Conservation (phyloP, 2,797 vertebrate species). For the Mus caroli region DNA sequence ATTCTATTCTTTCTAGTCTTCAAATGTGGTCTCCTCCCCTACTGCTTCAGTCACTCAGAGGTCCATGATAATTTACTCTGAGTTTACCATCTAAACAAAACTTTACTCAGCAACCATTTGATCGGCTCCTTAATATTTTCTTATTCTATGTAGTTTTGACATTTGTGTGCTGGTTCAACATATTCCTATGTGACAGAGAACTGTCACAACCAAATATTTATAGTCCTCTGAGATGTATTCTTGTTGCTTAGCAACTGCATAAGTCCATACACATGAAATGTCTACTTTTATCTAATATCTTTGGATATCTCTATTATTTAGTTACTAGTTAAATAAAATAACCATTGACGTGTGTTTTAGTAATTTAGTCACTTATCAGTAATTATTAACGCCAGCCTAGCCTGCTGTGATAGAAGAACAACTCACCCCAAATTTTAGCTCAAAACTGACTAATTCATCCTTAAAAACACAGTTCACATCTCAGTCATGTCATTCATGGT, state of each 20-base stretch:
- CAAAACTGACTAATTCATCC: background rate
- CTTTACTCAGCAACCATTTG: background rate
- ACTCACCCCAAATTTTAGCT: background rate
- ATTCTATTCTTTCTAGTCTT: background rate
- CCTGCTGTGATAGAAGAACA: background rate
- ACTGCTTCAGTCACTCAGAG: background rate
- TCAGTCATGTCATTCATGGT: background rate
- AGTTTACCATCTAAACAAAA: background rate
- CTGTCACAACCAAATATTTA: background rate
- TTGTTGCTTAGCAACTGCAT: background rate
- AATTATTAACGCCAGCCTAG: background rate
- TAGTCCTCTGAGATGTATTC: background rate
- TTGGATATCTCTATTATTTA: background rate
- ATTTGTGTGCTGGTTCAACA: slow-evolving; percentile 3
- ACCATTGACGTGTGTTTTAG: background rate
- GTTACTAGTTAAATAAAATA: background rate
- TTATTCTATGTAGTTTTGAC: background rate
- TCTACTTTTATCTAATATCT: background rate
- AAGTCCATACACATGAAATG: background rate
- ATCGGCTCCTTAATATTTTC: background rate
- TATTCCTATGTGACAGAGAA: slow-evolving; percentile 7
- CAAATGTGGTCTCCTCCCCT: background rate
- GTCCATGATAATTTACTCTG: background rate
- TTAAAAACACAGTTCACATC: background rate
- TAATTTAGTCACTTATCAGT: background rate